These are phyloP conservation scores for Isurus oxyrinchus DNA, from an alignment of 2,113 vertebrate species.

Conservation along the genomic window DNA sequence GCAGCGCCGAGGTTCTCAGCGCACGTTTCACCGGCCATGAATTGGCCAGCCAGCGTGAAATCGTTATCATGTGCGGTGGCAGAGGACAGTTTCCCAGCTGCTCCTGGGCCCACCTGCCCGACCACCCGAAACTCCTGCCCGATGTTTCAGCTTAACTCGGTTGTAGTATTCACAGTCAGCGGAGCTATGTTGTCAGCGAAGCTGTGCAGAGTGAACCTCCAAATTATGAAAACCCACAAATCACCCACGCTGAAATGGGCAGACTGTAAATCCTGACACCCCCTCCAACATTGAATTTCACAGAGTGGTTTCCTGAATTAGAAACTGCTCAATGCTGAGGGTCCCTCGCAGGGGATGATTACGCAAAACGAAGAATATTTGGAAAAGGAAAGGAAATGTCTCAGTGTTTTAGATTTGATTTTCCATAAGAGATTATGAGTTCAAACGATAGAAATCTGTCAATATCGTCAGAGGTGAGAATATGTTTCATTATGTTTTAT, in stretches of 20 bases:
- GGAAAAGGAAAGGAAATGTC: neutral
- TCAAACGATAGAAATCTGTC: neutral
- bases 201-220: neutral
- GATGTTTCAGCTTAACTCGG: too few species aligned
- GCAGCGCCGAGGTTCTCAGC: too few species aligned
- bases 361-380: neutral
- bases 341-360: neutral
- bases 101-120: too few species aligned
- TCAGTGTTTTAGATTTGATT: neutral
- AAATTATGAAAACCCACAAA: neutral
- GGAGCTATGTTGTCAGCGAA: neutral
- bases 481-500: neutral
- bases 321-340: neutral
- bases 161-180: neutral
- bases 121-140: too few species aligned
- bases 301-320: neutral
- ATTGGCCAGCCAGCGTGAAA: too few species aligned
- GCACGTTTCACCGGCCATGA: too few species aligned
- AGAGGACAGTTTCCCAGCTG: too few species aligned
- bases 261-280: neutral
- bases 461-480: neutral
- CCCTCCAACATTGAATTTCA: neutral
- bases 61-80: too few species aligned
- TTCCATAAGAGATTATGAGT: neutral
- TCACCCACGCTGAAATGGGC: neutral